Conservation (phyloP, 2,888 invertebrate genomes). For the Dicyrtoma fusca region DNA sequence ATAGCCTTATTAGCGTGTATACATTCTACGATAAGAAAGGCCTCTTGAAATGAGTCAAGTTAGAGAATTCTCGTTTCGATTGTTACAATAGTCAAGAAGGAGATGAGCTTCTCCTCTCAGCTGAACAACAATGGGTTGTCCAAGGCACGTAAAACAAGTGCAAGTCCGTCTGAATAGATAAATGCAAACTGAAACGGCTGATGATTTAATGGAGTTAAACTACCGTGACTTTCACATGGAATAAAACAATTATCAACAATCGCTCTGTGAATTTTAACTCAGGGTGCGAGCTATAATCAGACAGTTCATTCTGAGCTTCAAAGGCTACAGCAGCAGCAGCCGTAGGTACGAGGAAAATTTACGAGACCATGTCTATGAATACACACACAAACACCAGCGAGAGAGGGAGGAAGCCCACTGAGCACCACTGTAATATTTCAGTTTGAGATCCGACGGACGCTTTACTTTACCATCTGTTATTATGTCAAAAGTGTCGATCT, state of each 20-base stretch:
- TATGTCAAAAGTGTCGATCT: slow-evolving; percentile 45
- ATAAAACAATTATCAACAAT: slow-evolving; percentile 46
- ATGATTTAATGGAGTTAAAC: slow-evolving; percentile 51
- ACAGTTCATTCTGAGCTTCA: slow-evolving; percentile 5
- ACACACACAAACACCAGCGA: slow-evolving; percentile 2
- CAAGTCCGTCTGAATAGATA: slow-evolving; percentile 13
- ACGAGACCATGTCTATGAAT: slow-evolving; percentile 17
- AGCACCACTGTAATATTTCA: slow-evolving; percentile 32
- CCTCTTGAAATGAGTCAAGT: no score
- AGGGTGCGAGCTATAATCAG: slow-evolving; percentile 34
- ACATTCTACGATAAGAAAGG: no score
- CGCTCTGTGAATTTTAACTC: slow-evolving; percentile 28
- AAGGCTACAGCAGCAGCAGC: not conserved
- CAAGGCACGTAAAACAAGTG: not conserved
- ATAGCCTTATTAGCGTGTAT: no score
- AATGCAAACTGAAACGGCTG: slow-evolving; percentile 40
- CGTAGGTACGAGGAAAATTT: slow-evolving; percentile 17
- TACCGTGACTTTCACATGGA: slow-evolving; percentile 46
- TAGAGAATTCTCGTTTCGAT: no score
- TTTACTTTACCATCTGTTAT: slow-evolving; percentile 42
- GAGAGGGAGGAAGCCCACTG: slow-evolving; percentile 36
- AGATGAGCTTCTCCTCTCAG: not conserved
- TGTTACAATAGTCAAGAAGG: not conserved
- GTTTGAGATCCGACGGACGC: slow-evolving; percentile 26
- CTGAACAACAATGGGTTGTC: not conserved